A percentile compares a stretch with the other conserved stretches of the same genome.
phyloP scores from a whole-genome alignment of 1,140 invertebrate genomes.

The Dinoponera quadriceps region DNA sequence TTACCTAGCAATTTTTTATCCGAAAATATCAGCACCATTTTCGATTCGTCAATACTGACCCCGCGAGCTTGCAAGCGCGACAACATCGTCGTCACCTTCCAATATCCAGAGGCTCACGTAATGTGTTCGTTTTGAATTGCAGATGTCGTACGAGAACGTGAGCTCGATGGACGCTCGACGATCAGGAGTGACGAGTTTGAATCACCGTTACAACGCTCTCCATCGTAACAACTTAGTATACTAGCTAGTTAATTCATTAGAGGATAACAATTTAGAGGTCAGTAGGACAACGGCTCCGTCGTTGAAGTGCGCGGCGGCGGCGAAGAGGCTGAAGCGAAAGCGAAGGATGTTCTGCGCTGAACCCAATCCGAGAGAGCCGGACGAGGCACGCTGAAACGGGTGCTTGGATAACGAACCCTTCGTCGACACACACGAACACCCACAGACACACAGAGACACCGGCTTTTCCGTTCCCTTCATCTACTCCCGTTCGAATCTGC shows the following conservation, averaged over 20 bases:
- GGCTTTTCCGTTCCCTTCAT: conserved; percentile 14
- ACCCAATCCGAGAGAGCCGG: conserved; percentile 60
- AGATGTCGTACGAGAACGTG: conserved; percentile 82
- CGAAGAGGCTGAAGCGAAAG: conserved; percentile 69
- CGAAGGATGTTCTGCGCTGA: conserved; percentile 68
- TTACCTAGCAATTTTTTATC: not conserved
- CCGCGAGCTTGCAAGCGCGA: not conserved
- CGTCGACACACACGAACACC: conserved; percentile 9
- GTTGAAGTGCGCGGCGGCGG: conserved; percentile 67
- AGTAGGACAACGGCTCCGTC: conserved; percentile 77
- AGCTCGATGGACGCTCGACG: conserved; percentile 81
- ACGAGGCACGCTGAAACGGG: conserved; percentile 62
- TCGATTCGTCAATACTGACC: not conserved
- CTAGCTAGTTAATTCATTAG: conserved; percentile 86
- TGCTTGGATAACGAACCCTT: conserved; percentile 61
- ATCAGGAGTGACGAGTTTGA: conserved; percentile 83
- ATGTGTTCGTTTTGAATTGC: conserved; percentile 59
- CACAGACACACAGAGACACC: not conserved
- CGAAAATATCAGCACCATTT: not conserved
- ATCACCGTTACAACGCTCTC: conserved; percentile 83
- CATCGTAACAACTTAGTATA: conserved; percentile 84
- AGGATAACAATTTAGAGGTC: conserved; percentile 80
- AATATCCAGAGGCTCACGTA: not conserved
- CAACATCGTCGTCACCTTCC: not conserved
- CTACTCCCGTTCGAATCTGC: conserved; percentile 18